Evolutionary conservation across 2,113 vertebrate species (phyloP), one percentile per base, ranked within the genome.

Genomic region (Psittacula cyanocephala): DNA sequence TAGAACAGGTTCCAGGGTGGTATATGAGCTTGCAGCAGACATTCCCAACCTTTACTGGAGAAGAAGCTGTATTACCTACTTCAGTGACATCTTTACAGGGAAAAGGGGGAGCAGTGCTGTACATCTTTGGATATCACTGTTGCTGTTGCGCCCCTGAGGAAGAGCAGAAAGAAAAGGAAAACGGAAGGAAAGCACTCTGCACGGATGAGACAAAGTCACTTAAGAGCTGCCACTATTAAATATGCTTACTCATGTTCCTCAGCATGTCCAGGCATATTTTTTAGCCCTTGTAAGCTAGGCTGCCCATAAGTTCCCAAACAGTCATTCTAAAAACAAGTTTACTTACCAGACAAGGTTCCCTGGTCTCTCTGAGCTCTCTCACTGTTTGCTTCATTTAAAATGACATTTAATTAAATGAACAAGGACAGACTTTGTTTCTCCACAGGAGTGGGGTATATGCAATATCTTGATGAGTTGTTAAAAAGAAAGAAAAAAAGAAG

Each of bases 331-430:
- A 95, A 78, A 87, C 29, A 91, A 85, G 93, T 93, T 95, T 93
- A 84, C 79, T 85, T 81, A 94, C 63, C 47, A 91, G 91, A 80
- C 49, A 81, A 68, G 84, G 50, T 71, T 95, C 76, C 76, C 53
- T 47, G 29, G 53, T 57, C 52, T 86, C 88, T 89, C 72, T 63
- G 74, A 91, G 60, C 35, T 75, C 79, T 95, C 90, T 77, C 43
- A 15, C 81, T 81, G 86, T 90, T 97, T 72, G 65, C 90, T 95
- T 97, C 95, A 96, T 96, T 97, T 97, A 96, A 95, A 94, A 95
- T 96, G 97, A 96, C 96, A 96, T 97, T 97, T 97, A 97, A 97
- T 97, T 97, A 97, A 96, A 93, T 87, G 78, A 93, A 94, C 94
- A 97, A 97, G 97, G 97, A 83, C 95, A 97, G 60, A 47, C 49